Base-by-base conservation (phyloP, 2,113 vertebrate genomes). In the Lontra canadensis region DNA sequence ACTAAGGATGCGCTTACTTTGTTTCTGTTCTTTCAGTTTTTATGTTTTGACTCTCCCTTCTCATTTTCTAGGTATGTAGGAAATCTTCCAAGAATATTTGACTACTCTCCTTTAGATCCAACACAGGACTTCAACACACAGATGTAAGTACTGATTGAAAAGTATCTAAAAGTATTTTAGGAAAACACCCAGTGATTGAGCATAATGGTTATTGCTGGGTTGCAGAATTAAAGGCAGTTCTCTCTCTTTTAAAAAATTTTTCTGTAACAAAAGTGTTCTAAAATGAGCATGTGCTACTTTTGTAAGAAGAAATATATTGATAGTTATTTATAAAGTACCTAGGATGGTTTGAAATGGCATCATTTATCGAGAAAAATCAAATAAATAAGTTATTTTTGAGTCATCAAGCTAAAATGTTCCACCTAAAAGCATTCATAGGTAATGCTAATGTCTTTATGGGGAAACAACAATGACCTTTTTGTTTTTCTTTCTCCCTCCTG, bases 61-160 rank as follows among this genome's bases (percentile, higher is more conserved):
- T 98, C 97, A 65, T 95, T 98, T 96, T 93, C 73, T 91, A 99
- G 99, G 98, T 99, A 99, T 98, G 99, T 99, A 76, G 99, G 99
- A 92, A 99, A 99, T 97, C 99, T 99, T 97, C 99, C 99, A 98
- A 99, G 99, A 98, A 99, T 99, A 99, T 99, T 99, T 98, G 99
- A 99, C 98, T 99, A 99, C 96, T 99, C 99, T 11, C 99, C 99
- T 34, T 99, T 99, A 76, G 99, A 99, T 98, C 99, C 99, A 96
- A 99, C 99, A 0, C 99, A 99, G 98, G 99, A 99, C 98, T 99
- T 99, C 97, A 99, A 99, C 96, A 99, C 99, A 84, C 99, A 99
- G 98, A 99, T 99, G 99, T 99, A 99, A 99, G 99, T 99, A 81
- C 65, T 2, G 63, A 7, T 39, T 80, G 21, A 57, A 78, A 78